phyloP scores from a whole-genome alignment of 2,113 vertebrate genomes.

The Ovis canadensis region DNA sequence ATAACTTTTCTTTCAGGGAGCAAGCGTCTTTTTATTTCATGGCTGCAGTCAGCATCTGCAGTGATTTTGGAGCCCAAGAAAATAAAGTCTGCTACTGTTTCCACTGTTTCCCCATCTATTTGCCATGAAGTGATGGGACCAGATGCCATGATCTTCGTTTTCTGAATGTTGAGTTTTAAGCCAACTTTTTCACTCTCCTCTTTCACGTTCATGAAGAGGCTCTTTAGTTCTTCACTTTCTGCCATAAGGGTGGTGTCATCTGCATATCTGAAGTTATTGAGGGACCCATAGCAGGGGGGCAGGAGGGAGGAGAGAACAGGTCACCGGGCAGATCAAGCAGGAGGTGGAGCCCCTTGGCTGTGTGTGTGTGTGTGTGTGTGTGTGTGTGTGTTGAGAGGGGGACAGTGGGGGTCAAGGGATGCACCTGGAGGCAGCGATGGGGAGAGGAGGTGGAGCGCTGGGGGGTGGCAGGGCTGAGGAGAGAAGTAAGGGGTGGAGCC shows the following conservation, averaged over 20 bases:
- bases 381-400: neutral
- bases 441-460: neutral
- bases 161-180: neutral
- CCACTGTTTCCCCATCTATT: neutral
- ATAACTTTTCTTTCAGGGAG: neutral
- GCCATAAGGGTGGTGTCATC: neutral
- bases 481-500: too few relatives aligned
- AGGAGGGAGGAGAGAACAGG: neutral
- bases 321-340: neutral
- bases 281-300: neutral
- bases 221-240: neutral
- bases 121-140: neutral
- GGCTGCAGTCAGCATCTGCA: neutral
- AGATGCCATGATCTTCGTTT: neutral
- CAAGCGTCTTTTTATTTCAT: neutral
- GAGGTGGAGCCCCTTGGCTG: neutral
- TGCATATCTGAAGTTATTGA: neutral
- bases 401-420: too few relatives aligned
- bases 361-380: neutral
- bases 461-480: rapidly evolving
- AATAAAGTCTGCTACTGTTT: neutral
- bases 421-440: too few relatives aligned
- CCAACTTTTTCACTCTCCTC: neutral
- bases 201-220: neutral
- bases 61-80: neutral